Evolutionary conservation across 2,113 vertebrate genomes (phyloP), one percentile per base, ranked within the genome.

Genomic region (Petromus typicus): DNA sequence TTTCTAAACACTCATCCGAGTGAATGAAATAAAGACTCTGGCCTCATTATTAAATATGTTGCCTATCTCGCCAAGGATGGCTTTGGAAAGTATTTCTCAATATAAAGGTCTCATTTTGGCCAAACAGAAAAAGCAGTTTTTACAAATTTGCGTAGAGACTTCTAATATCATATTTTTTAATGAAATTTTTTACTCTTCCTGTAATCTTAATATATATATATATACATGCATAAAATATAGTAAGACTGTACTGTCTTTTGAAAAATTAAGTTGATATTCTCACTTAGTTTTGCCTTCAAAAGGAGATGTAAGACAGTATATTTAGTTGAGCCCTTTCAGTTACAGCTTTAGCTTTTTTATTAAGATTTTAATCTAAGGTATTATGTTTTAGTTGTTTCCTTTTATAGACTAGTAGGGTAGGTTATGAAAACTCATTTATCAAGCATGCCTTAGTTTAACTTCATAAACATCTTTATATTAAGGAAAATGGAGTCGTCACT

Each of bases 101-200:
- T 82, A 48, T 73, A 63, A 73, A 92, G 56, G 69, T 80, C 16
- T 80, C 20, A 69, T 57, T 93, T 94, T 92, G 76, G 8, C n/a
- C 79, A 92, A 91, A 73, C 34, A 90, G 37, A 89, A 89, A 84
- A 82, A 48, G 6, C 3, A 80, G 40, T 18, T 86, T 78, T 66
- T 56, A 85, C 32, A 43, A 85, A 86, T 78, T 96, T 90, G 43
- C 5, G 10, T 89, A 75, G 51, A 90, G 83, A 83, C 13, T 51
- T 37, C 54, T 43, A 82, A 30, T 2, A 57, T 27, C 45, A 12
- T 54, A 7, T 57, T 75, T 45, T 93, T 93, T 93, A 90, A 94
- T 69, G 45, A 87, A 34, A 83, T 34, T 40, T n/a, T 81, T 87
- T 87, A 63, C 5, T 85, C 8, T 87, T 85, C 51, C 25, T 17